These are phyloP conservation scores for Solea senegalensis DNA, from an alignment of 2,113 vertebrate species.

Conservation along the genomic window DNA sequence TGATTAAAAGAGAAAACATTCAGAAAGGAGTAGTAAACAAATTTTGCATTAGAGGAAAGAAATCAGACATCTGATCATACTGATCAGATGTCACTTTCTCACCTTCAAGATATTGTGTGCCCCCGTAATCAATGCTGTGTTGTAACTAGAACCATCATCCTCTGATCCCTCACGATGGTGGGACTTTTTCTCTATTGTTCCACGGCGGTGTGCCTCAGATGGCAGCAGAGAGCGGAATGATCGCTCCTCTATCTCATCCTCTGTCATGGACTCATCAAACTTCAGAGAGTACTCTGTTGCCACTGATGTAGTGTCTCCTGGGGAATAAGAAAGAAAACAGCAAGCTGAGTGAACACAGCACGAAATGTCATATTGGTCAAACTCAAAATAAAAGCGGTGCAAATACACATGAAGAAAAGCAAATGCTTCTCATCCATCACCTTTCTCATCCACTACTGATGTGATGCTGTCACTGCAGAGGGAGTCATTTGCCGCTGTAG, in stretches of 20 bases:
- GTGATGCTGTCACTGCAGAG: slow-evolving; percentile 84
- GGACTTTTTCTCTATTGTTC: slow-evolving; percentile 89
- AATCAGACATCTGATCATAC: neutral
- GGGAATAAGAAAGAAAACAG: neutral
- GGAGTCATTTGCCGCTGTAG: slow-evolving; percentile 84
- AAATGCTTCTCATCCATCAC: slow-evolving; percentile 55
- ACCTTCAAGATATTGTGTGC: slow-evolving; percentile 82
- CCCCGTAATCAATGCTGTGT: slow-evolving; percentile 66
- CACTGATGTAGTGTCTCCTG: slow-evolving; percentile 86
- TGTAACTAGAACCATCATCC: slow-evolving; percentile 83
- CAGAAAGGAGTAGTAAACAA: neutral
- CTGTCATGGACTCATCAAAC: slow-evolving; percentile 95
- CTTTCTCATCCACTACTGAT: slow-evolving; percentile 88
- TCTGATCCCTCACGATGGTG: slow-evolving; percentile 88
- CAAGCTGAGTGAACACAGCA: neutral
- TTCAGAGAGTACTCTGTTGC: slow-evolving; percentile 92
- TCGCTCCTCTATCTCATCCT: slow-evolving; percentile 94
- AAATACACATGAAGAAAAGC: neutral
- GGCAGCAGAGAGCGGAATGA: slow-evolving; percentile 94
- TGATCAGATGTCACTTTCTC: neutral
- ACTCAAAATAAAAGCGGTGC: neutral
- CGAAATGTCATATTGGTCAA: neutral
- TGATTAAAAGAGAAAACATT: neutral
- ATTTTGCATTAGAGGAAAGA: neutral
- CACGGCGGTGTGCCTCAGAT: slow-evolving; percentile 93